Evolutionary conservation across 2,113 vertebrate species (phyloP).

Genomic region (Polyodon spathula): DNA sequence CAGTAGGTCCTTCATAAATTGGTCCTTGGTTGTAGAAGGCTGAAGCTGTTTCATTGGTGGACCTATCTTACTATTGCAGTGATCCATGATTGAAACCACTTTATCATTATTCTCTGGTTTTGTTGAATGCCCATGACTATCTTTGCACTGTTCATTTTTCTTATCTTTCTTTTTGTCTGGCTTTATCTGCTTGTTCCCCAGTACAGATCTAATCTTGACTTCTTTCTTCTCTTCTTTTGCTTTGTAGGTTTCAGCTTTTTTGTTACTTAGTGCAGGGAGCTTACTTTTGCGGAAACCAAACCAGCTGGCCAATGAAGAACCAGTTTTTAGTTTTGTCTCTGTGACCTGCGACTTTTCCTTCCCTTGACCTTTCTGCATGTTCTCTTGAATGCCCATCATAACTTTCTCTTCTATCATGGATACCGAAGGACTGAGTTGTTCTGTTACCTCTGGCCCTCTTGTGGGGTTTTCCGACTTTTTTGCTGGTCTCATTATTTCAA

Average conservation of each 20-base stretch:
- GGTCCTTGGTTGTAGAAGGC: conserved; percentile 55
- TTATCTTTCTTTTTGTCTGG: conserved; percentile 75
- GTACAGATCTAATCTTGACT: conserved; percentile 59
- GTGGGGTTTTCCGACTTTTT: conserved; percentile 41
- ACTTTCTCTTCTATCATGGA: conserved; percentile 87
- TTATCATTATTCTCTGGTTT: conserved; percentile 38
- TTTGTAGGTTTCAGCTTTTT: conserved; percentile 66
- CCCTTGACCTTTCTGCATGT: conserved; percentile 75
- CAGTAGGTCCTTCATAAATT: conserved; percentile 74
- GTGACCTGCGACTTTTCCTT: conserved; percentile 56
- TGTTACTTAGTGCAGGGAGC: conserved; percentile 68
- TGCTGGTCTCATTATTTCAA: conserved; percentile 38
- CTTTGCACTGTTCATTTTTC: conserved; percentile 60
- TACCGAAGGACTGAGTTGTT: conserved; percentile 44
- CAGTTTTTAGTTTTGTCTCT: conserved; percentile 63
- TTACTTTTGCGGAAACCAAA: conserved; percentile 81
- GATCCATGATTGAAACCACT: conserved; percentile 53
- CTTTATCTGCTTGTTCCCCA: conserved; percentile 67
- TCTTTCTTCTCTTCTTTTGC: conserved; percentile 76
- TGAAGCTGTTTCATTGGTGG: conserved; percentile 50
- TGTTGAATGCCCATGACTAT: conserved; percentile 45
- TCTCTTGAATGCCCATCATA: conserved; percentile 87
- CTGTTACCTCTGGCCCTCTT: conserved; percentile 28
- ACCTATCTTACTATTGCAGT: conserved; percentile 52
- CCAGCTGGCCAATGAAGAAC: conserved; percentile 81